phyloP scores from a whole-genome alignment of 2,797 vertebrate genomes.

The Tragelaphus oryx region DNA sequence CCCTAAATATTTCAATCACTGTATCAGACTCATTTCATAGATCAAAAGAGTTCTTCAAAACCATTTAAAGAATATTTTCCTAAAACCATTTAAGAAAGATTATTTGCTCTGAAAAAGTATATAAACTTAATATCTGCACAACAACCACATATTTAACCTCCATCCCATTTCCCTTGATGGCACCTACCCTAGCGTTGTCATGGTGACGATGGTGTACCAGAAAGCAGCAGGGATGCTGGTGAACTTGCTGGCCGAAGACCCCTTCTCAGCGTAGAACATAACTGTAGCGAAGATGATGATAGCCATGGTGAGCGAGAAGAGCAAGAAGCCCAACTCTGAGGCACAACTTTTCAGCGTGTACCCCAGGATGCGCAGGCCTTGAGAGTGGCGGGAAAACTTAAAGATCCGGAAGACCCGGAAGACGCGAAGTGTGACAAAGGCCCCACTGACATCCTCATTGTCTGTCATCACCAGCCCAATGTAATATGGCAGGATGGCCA shows the following conservation, averaged over 20 bases:
- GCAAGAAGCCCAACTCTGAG: constrained; percentile 95
- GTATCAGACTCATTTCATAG: constrained; percentile 12
- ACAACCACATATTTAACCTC: background rate
- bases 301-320: constrained; percentile 98
- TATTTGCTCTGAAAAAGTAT: background rate
- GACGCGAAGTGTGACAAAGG: constrained; percentile 96
- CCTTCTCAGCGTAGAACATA: constrained; percentile 98
- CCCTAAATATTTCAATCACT: background rate
- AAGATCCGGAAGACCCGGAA: constrained; percentile 98
- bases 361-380: constrained; percentile 95
- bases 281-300: constrained; percentile 98
- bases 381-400: constrained; percentile 98
- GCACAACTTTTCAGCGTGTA: constrained; percentile 97
- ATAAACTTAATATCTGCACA: background rate
- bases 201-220: constrained; percentile 99
- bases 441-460: constrained; percentile 98
- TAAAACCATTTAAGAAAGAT: background rate
- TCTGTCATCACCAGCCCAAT: constrained; percentile 96
- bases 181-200: constrained; percentile 98
- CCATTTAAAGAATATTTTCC: background rate
- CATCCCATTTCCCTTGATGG: background rate
- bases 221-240: constrained; percentile 98
- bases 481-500: constrained; percentile 98
- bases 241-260: constrained; percentile 94
- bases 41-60: background rate